Percentiles rank a stretch among this genome's conserved stretches.
phyloP scores from a whole-genome alignment of 2,888 invertebrate species.

The Alcis repandata region DNA sequence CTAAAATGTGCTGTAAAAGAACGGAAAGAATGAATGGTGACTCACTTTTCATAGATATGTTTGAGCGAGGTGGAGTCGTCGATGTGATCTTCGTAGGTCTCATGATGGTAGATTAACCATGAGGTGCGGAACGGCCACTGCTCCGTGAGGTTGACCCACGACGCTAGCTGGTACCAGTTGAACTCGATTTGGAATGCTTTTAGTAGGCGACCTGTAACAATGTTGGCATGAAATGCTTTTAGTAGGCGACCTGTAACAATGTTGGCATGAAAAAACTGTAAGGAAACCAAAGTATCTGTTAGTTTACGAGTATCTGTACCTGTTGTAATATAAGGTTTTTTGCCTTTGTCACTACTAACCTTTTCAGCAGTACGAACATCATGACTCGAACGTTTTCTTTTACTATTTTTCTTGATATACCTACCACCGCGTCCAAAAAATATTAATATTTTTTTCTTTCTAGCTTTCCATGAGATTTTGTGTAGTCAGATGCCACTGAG shows the following conservation, averaged over 20 bases:
- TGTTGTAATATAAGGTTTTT: too few relatives aligned
- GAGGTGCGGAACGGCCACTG: slow-evolving; percentile 99
- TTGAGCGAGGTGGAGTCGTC: slow-evolving; percentile 96
- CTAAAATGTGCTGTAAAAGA: not conserved
- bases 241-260: slow-evolving; percentile 88
- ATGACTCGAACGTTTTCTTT: too few relatives aligned
- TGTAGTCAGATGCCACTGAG: too few relatives aligned
- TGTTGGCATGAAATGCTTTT: not conserved
- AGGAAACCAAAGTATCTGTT: too few relatives aligned
- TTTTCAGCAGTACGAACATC: too few relatives aligned
- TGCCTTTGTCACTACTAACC: too few relatives aligned
- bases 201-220: slow-evolving; percentile 92
- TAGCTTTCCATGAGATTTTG: too few relatives aligned
- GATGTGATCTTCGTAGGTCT: slow-evolving; percentile 94
- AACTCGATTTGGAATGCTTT: slow-evolving; percentile 99
- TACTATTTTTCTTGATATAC: too few relatives aligned
- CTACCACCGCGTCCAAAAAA: too few relatives aligned
- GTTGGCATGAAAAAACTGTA: not conserved
- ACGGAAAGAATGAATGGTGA: not conserved
- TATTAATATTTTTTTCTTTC: too few relatives aligned
- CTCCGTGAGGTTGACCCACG: slow-evolving; percentile 99
- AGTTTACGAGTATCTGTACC: too few relatives aligned
- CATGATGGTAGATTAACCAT: slow-evolving; percentile 98
- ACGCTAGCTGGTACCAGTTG: slow-evolving; percentile 99
- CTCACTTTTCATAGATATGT: slow-evolving; percentile 96